Percentiles rank a stretch among this genome's conserved stretches.
Evolutionary conservation across 2,888 invertebrate genomes (phyloP).

Genomic region (Eupithecia subfuscata): DNA sequence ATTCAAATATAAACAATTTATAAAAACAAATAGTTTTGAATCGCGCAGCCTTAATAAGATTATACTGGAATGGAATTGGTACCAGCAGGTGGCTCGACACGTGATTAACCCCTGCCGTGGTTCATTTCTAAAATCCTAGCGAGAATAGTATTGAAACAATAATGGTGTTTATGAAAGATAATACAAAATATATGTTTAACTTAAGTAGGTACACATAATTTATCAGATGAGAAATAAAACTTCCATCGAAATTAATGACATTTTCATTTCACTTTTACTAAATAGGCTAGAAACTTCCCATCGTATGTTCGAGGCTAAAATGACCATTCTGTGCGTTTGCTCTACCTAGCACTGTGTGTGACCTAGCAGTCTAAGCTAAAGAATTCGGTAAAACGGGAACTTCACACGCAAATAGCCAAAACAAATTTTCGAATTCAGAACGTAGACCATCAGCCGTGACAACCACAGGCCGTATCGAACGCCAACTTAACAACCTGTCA

Average conservation of each 20-base stretch:
- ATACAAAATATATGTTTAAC: not conserved
- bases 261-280: not conserved
- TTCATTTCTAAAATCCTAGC: slow-evolving; percentile 29
- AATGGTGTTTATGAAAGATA: slow-evolving; percentile 13
- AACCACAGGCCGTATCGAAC: slow-evolving; percentile 69
- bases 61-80: slow-evolving; percentile 20
- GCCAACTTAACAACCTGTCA: slow-evolving; percentile 65
- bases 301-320: not conserved
- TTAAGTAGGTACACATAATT: not conserved
- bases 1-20: slow-evolving; percentile 12
- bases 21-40: slow-evolving; percentile 9
- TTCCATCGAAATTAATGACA: not conserved
- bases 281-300: not conserved
- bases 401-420: slow-evolving; percentile 49
- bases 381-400: slow-evolving; percentile 23
- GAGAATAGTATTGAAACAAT: slow-evolving; percentile 30
- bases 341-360: not conserved
- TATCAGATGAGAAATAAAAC: not conserved
- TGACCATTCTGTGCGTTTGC: not conserved
- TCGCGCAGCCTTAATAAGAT: slow-evolving; percentile 26
- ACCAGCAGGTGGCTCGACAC: slow-evolving; percentile 42
- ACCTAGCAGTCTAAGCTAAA: not conserved
- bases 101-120: slow-evolving; percentile 39
- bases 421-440: slow-evolving; percentile 53
- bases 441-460: slow-evolving; percentile 61